phyloP scores from a whole-genome alignment of 2,888 invertebrate species.

The Limenitis camilla region DNA sequence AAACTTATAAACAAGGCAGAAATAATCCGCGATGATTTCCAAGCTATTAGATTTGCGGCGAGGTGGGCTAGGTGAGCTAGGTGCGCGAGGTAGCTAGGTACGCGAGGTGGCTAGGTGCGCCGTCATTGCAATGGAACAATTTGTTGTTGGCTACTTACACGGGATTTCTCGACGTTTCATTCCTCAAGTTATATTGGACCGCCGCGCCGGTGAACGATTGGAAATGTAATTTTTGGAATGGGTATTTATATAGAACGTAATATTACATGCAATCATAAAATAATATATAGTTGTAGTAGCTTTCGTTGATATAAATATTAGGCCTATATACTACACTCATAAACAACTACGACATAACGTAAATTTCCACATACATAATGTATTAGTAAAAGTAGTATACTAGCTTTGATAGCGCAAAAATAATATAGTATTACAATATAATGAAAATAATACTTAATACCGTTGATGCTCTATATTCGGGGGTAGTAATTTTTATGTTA shows the following conservation, averaged over 20 bases:
- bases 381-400: no score
- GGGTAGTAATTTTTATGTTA: no score
- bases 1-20: conserved; percentile 20
- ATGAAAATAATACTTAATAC: no score
- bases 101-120: no score
- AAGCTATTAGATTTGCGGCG: conserved; percentile 27
- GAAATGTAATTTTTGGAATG: conserved; percentile 5
- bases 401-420: no score
- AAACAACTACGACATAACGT: no score
- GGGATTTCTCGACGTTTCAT: conserved; percentile 11
- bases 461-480: no score
- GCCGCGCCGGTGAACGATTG: conserved; percentile 5
- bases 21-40: conserved; percentile 37
- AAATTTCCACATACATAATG: no score
- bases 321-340: no score
- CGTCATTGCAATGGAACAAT: conserved; percentile 30
- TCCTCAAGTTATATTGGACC: conserved; percentile 4
- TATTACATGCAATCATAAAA: background rate
- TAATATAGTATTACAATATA: no score
- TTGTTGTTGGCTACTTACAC: conserved; percentile 27
- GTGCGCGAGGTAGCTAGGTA: no score
- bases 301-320: background rate
- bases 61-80: no score
- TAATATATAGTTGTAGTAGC: background rate
- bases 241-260: background rate